Evolutionary conservation across 2,113 vertebrate species (phyloP), one percentile per base, ranked within the genome.

Genomic region (Boulengeromyrus knoepffleri): DNA sequence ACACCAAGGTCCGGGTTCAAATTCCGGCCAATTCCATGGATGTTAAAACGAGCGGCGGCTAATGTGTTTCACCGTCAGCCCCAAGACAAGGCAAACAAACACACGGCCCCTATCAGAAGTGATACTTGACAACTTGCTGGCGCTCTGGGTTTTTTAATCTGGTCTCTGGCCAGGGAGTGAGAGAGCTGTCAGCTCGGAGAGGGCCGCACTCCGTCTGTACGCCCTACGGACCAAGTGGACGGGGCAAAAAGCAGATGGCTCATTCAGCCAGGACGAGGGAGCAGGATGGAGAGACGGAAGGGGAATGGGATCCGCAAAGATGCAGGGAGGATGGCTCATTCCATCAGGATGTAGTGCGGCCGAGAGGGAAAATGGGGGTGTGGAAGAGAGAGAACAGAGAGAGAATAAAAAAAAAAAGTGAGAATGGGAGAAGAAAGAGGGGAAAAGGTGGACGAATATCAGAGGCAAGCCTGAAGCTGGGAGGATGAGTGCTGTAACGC

Each of bases 401-500:
- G 8, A 13, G 27, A 70, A 70, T 31, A 5, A 47, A 39, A 39
- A 13, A 47, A 66, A 36, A 31, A 45, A n/a, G 47, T 50, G 52
- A 70, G 17, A 56, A 27, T 70, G 52, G 88, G 47, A 52, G 45
- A 62, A 88, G 42, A 89, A 49, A 31, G 89, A 50, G 31, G 47
- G 77, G 52, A 46, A 89, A 31, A 24, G 90, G 92, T 90, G 92
- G 92, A 93, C 93, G 92, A 94, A 94, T 93, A 93, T 94, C 93
- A 93, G 93, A 92, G 58, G 15, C 91, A 89, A 92, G 91, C 87
- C 91, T 56, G 90, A 90, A 92, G 92, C 92, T 93, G 90, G 50
- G 3, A 90, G 89, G 92, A 94, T 96, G 95, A 96, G 95, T 95
- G 96, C 91, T 94, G 92, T 91, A 93, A 92, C 93, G 85, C 94